phyloP scores from a whole-genome alignment of 2,113 vertebrate genomes.

The Antechinus stuartii region DNA sequence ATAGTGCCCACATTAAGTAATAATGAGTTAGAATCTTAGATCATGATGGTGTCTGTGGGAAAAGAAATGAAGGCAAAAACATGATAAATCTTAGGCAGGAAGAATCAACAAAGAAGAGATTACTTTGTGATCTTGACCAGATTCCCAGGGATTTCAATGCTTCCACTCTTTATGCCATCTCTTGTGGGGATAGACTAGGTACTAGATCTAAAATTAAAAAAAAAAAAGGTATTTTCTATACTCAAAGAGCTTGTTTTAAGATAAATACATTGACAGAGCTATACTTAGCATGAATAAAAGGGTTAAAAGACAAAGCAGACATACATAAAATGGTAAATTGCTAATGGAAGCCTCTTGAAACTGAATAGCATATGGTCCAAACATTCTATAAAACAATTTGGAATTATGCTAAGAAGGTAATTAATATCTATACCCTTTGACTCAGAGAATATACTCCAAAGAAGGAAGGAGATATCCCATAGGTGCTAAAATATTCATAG shows the following conservation, averaged over 20 bases:
- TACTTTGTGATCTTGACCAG: neutral
- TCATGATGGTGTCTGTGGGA: too few relatives aligned
- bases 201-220: neutral
- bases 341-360: neutral
- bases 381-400: neutral
- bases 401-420: neutral
- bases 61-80: neutral
- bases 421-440: neutral
- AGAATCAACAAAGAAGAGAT: neutral
- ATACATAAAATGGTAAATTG: neutral
- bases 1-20: neutral
- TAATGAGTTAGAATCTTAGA: neutral
- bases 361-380: neutral
- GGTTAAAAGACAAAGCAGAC: conserved; percentile 26
- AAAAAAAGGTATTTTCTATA: neutral
- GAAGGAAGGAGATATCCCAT: neutral
- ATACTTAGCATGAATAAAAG: neutral
- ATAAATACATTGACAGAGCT: neutral
- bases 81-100: neutral
- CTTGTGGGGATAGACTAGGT: neutral
- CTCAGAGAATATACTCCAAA: neutral
- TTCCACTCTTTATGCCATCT: neutral
- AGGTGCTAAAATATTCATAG: neutral
- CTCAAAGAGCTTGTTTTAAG: neutral
- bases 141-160: neutral